Conservation (phyloP, 2,797 vertebrate genomes). For the Nyctibius grandis region DNA sequence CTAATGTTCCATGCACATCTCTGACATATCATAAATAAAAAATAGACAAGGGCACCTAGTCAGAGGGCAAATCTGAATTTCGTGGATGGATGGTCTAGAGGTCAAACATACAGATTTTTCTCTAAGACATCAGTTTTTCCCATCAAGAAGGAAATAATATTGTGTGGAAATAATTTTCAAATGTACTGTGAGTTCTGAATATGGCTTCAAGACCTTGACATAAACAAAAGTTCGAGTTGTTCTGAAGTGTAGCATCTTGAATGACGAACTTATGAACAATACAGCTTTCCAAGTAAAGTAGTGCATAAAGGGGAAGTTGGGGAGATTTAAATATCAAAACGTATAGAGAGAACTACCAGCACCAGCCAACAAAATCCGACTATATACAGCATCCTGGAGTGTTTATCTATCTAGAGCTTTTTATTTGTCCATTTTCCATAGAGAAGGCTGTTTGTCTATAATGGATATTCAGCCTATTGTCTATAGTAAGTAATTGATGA, state of each 20-base stretch:
- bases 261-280: constrained; percentile 10
- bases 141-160: neutral
- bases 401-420: neutral
- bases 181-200: neutral
- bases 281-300: neutral
- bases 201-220: neutral
- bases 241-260: constrained; percentile 3
- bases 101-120: neutral
- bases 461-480: constrained; percentile 22
- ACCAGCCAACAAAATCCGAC: neutral
- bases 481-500: constrained; percentile 31
- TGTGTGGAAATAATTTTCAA: constrained; percentile 1
- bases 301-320: neutral
- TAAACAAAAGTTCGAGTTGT: neutral
- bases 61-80: neutral
- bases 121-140: neutral
- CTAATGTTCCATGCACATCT: neutral
- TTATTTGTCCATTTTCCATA: constrained; percentile 3
- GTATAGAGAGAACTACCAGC: neutral
- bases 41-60: neutral
- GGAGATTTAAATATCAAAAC: constrained; percentile 35
- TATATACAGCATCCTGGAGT: neutral
- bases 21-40: neutral
- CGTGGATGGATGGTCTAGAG: neutral
- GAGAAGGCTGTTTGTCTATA: neutral